phyloP scores from a whole-genome alignment of 2,888 invertebrate species.

The Lasioglossum malachurum region DNA sequence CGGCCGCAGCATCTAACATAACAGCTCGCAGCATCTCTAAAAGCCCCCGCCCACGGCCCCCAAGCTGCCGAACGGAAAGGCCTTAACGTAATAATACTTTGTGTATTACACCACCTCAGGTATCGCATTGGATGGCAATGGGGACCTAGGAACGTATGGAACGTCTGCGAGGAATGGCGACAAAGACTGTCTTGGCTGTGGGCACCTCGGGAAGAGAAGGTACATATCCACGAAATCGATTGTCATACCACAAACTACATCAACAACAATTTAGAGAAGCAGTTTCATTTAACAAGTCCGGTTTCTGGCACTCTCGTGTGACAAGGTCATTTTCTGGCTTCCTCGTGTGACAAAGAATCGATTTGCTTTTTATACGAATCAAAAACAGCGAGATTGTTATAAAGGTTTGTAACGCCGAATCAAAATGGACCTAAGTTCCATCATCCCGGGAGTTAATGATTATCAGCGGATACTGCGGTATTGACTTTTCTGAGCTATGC shows the following conservation, averaged over 20 bases:
- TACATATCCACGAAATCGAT: conserved; percentile 39
- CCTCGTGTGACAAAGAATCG: not conserved
- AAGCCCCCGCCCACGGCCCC: not conserved
- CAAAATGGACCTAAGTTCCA: not conserved
- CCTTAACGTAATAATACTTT: conserved; percentile 11
- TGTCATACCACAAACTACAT: not conserved
- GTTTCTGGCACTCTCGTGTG: not conserved
- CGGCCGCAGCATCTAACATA: conserved; percentile 1
- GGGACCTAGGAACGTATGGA: conserved; percentile 80
- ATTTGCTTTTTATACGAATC: not conserved
- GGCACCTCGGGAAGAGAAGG: conserved; percentile 84
- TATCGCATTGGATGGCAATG: conserved; percentile 81
- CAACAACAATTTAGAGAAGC: not conserved
- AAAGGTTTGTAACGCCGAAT: not conserved
- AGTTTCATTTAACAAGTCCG: not conserved
- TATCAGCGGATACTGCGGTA: not conserved
- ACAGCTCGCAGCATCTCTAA: conserved; percentile 14
- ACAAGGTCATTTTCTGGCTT: not conserved
- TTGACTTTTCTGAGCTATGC: not conserved
- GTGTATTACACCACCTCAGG: conserved; percentile 53
- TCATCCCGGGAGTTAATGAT: not conserved
- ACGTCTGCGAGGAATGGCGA: conserved; percentile 82
- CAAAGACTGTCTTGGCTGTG: conserved; percentile 82
- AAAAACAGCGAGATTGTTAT: not conserved
- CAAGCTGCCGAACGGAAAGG: not conserved